Base-by-base conservation (phyloP, 2,113 vertebrate species). In the Montifringilla adamsi region DNA sequence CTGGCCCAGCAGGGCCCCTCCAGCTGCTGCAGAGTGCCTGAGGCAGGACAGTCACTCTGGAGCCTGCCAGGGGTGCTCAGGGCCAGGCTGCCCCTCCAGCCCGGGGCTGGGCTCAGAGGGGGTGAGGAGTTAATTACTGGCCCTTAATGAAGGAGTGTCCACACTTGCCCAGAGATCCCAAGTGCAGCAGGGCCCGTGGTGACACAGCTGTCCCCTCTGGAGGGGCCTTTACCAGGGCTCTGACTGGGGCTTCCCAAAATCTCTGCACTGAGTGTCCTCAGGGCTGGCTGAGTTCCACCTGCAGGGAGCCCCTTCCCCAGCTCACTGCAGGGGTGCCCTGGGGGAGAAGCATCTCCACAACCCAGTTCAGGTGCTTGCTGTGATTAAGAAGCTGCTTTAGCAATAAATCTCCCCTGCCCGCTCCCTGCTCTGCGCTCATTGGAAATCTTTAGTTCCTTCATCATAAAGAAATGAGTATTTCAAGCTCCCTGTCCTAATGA, bases 381-480 rank as follows among this genome's bases (percentile, higher is more conserved):
- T 85, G 94, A 94, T 87, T 74, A 85, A 58, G 67, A 27, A 73
- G 82, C 64, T 67, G 41, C 41, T 94, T 62, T 52, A 64, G 93
- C 87, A 77, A 80, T 90, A 91, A 85, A 91, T 91, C 87, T 85
- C 56, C 53, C 28, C 82, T 24, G 73, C 75, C 62, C 0, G 3
- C 44, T 90, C 82, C 39, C 1, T 58, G 87, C 79, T 53, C 76
- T 8, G 9, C 4, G 11, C n/a, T 77, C 94, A 90, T 87, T 83
- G 94, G 96, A 96, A 96, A 95, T 94, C 93, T 96, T 96, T 94
- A 94, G 72, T 74, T 76, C 93, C 89, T 96, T 83, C 89, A 91
- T 91, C 93, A 94, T 90, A 77, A 87, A 91, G 90, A 94, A 96
- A 93, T 87, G 84, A 94, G 87, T 62, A 87, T 87, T 95, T 92